Base-by-base conservation (phyloP, 2,888 invertebrate genomes). In the Calameuta filiformis region DNA sequence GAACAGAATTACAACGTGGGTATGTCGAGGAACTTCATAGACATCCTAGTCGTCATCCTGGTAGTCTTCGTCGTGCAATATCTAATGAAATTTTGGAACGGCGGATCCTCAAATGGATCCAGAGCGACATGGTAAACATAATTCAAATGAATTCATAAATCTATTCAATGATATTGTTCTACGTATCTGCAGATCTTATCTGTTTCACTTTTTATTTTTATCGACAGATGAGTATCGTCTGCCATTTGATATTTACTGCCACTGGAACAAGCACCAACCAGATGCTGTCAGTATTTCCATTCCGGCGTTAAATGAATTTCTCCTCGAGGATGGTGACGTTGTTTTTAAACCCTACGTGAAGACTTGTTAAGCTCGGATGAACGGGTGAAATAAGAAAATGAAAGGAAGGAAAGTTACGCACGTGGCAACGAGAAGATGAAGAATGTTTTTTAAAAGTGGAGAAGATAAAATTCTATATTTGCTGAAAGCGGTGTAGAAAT, bases 11-110 rank as follows among this genome's bases (percentile, higher is more conserved):
- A 86, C 69, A 89, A 85, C 80, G 83, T 84, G 73, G 88, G 83
- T 77, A 85, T 90, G 82, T 83, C 86, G 40, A 90, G 88, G 78
- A 89, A 85, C 81, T 84, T 90, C 68, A 79, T 89, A 68, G 91
- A 91, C 79, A 89, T 88, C 30, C 79, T 90, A 77, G 86, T 91
- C 73, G 85, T 91, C 77, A 86, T 91, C 77, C 80, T 89, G 69
- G 85, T 90, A 69, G 89, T 90, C 73, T 87, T 89, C 74, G 86
- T 86, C 76, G 87, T 87, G 80, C 91, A 91, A 86, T 91, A 88
- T 78, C 79, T 91, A 69, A 77, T 89, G 83, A 89, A 86, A 79
- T 79, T 87, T 69, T 90, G 89, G 88, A 85, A 80, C 77, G 81
- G 82, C 73, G 83, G 84, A 71, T 79, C 79, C 9, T 23, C 56